These are phyloP conservation scores for Tricholaema leucomelas DNA, from an alignment of 2,113 vertebrate genomes.

Conservation along the genomic window DNA sequence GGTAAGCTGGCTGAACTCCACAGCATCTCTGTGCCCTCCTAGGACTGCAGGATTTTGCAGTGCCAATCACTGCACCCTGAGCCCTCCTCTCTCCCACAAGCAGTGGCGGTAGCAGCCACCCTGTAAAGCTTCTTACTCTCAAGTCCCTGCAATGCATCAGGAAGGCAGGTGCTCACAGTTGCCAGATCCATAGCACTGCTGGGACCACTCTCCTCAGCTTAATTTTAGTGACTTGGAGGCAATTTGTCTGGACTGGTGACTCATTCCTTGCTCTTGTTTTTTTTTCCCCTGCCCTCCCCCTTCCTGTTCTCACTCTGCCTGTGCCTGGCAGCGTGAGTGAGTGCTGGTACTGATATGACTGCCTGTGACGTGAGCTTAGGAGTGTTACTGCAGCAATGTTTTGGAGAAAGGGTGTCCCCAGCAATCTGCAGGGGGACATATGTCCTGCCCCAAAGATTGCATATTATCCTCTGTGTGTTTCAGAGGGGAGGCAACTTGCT, in stretches of 20 bases:
- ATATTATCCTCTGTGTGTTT: not conserved
- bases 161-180: conserved; percentile 44
- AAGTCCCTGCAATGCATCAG: conserved; percentile 64
- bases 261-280: conserved; percentile 37
- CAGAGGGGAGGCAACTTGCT: not conserved
- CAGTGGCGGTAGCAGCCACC: not conserved
- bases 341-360: not conserved
- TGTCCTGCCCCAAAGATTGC: not conserved
- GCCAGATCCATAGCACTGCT: conserved; percentile 15
- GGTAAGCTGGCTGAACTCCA: not conserved
- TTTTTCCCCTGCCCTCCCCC: not conserved
- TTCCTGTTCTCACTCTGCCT: conserved; percentile 6
- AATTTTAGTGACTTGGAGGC: conserved; percentile 62
- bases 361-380: not conserved
- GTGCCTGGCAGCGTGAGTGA: not conserved
- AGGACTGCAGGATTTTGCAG: conserved; percentile 43
- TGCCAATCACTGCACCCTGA: not conserved
- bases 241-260: conserved; percentile 67
- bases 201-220: conserved; percentile 52
- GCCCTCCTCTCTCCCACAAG: not conserved
- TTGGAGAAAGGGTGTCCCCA: not conserved
- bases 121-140: not conserved
- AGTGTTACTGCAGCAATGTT: not conserved
- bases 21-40: not conserved
- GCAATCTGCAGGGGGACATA: not conserved